Evolutionary conservation across 1,140 invertebrate genomes (phyloP).

Genomic region (Cydia fagiglandana): DNA sequence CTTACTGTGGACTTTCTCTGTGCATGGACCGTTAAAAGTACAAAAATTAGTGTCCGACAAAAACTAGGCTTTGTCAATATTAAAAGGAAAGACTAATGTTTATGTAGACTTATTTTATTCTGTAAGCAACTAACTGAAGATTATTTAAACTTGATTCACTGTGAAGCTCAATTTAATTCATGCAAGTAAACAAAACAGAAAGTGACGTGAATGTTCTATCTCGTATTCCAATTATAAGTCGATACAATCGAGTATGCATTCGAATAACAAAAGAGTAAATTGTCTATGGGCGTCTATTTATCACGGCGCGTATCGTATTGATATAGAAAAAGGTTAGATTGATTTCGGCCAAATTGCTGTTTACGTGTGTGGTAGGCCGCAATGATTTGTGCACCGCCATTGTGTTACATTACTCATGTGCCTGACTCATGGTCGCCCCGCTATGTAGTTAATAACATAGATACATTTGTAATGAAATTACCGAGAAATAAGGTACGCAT

Average conservation of each 20-base stretch:
- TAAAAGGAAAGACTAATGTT: constrained; percentile 7
- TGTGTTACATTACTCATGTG: constrained; percentile 58
- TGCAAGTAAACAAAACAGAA: constrained; percentile 43
- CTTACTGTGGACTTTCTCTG: constrained; percentile 57
- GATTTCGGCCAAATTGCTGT: constrained; percentile 64
- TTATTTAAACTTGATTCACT: constrained; percentile 38
- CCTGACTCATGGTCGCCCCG: constrained; percentile 62
- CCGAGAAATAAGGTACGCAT: constrained; percentile 57
- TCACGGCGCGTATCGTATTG: constrained; percentile 41
- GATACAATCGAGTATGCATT: constrained; percentile 29
- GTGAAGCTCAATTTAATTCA: constrained; percentile 36
- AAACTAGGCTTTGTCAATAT: constrained; percentile 23
- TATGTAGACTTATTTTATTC: not conserved
- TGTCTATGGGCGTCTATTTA: constrained; percentile 46
- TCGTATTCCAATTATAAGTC: constrained; percentile 23
- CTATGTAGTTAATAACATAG: constrained; percentile 39
- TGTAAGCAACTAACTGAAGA: constrained; percentile 33
- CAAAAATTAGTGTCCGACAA: constrained; percentile 42
- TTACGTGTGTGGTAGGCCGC: constrained; percentile 69
- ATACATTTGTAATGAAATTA: constrained; percentile 59
- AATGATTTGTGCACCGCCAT: constrained; percentile 53
- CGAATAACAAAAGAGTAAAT: constrained; percentile 31
- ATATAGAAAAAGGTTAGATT: constrained; percentile 61
- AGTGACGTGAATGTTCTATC: constrained; percentile 45
- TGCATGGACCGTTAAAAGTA: constrained; percentile 44